These are phyloP conservation scores for Siphamia tubifer DNA, from an alignment of 2,113 vertebrate genomes.

Conservation along the genomic window DNA sequence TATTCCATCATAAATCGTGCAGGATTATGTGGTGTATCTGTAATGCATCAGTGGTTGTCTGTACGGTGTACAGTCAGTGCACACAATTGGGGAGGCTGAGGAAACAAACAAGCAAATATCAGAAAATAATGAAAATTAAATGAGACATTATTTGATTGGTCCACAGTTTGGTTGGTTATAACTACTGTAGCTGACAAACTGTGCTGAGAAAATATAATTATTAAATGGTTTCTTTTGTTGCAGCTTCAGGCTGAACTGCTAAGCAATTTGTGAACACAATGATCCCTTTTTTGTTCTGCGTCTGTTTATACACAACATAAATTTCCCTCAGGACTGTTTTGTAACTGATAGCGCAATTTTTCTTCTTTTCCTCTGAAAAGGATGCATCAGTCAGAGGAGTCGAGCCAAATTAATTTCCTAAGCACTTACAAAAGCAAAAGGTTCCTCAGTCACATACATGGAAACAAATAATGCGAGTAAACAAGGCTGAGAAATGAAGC, in stretches of 20 bases:
- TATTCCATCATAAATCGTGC: too few species aligned
- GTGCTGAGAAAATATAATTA: neutral
- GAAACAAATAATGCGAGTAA: too few species aligned
- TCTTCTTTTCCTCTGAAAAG: neutral
- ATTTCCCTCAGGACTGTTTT: constrained; percentile 4
- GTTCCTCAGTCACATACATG: neutral
- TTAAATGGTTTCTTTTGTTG: neutral
- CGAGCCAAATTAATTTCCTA: constrained; percentile 7
- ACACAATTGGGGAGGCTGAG: neutral
- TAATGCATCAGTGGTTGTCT: too few species aligned
- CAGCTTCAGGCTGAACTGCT: neutral
- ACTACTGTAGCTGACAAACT: neutral
- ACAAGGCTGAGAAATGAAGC: neutral
- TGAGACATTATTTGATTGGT: neutral
- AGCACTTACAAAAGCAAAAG: neutral
- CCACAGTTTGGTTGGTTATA: neutral
- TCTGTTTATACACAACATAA: constrained; percentile 5
- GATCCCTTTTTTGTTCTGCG: neutral
- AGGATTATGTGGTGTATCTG: too few species aligned
- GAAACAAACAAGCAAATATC: neutral
- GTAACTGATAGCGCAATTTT: neutral
- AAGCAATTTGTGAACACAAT: constrained; percentile 9
- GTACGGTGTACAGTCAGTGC: neutral
- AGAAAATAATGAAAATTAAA: neutral
- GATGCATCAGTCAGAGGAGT: neutral